Base-by-base conservation (phyloP, 2,888 invertebrate genomes). In the Mesodorylaimus sp. region DNA sequence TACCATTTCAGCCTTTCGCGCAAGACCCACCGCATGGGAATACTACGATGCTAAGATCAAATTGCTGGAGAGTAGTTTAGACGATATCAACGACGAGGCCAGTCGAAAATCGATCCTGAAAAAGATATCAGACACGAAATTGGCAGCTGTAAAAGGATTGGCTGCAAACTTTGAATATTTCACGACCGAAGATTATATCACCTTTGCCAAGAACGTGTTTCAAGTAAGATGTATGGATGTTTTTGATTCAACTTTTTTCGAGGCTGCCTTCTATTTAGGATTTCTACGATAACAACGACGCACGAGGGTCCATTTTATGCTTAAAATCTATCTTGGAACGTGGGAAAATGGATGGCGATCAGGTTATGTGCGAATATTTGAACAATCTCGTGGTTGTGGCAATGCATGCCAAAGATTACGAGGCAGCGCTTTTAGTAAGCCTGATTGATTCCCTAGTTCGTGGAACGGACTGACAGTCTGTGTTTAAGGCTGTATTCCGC, bases 11-110 rank as follows among this genome's bases (percentile, higher is more conserved):
- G 62, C 63, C 1, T 51, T 58, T 27, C 54, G 54, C 19, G 32
- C 52, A 19, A 59, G 60, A 5, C 60, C 56, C 2, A 51, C 51
- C 10, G 57, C 58, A 47, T 61, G 59, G 59, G 25, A 52, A 27
- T 57, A 59, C 42, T 65, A 63, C 50, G 59, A 64, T 39, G 59
- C 58, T 46, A 51, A 61, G 23, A 61, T 64, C 26, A 55, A 54
- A 28, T 50, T 58, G 42, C 53, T 61, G 5, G 63, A 63, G 45
- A n/a, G n/a, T n/a, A n/a, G n/a, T n/a, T n/a, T n/a, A 7, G 7
- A 10, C 7, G 13, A 39, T 16, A 16, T 39, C 5, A 7, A 39
- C 41, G 21, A 39, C 7, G 44, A 43, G 7, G 16, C 21, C 27
- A 10, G 5, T 21, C 25, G 26, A 26, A 43, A 43, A 7, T 43